Evolutionary conservation across 2,888 invertebrate species (phyloP).

Genomic region (Apamea anceps): DNA sequence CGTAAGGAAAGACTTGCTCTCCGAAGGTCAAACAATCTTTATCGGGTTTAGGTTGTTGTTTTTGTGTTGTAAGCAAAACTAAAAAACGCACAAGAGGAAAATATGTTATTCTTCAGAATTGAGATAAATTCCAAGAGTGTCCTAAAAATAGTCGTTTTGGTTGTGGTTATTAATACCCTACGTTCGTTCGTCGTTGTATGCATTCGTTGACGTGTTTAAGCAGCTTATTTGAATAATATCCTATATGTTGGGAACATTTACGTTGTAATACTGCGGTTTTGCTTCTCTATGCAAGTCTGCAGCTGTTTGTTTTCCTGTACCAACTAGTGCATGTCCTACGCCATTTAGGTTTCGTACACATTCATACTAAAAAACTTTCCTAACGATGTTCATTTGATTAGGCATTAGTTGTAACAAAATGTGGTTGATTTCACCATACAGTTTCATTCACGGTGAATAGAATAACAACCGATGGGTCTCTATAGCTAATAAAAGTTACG

Average conservation of each 20-base stretch:
- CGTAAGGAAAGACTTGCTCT: slow-evolving; percentile 1
- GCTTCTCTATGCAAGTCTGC: not conserved
- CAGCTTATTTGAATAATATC: slow-evolving; percentile 12
- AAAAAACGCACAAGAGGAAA: not conserved
- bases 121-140: not conserved
- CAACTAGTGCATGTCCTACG: not conserved
- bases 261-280: slow-evolving; percentile 14
- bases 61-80: slow-evolving; percentile 10
- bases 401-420: not conserved
- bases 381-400: not conserved
- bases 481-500: not conserved
- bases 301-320: not conserved
- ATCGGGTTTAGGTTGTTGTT: not conserved
- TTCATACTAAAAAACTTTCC: not conserved
- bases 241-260: slow-evolving; percentile 23
- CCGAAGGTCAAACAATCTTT: not conserved
- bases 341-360: not conserved
- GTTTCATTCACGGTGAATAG: not conserved
- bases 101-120: not conserved
- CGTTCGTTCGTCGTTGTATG: not conserved
- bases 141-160: slow-evolving; percentile 37
- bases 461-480: not conserved
- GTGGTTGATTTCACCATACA: not conserved
- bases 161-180: slow-evolving; percentile 40
- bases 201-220: slow-evolving; percentile 41